Percentiles rank a stretch among this genome's conserved stretches.
Conservation (phyloP, 1,140 invertebrate genomes). For the Halictus rubicundus region DNA sequence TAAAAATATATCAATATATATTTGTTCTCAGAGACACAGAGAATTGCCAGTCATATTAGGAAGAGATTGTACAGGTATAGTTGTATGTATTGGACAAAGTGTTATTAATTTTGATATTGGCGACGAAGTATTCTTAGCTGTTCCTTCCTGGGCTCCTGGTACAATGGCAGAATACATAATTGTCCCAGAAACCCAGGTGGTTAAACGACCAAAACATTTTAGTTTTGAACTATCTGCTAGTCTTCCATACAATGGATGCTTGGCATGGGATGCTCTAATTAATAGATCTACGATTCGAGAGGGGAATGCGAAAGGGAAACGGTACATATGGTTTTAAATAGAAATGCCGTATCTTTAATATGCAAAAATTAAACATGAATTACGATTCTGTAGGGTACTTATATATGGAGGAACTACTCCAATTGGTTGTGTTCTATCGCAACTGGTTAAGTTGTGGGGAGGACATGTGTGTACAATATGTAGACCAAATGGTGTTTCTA, state of each 20-base stretch:
- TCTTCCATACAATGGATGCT: slow-evolving; percentile 86
- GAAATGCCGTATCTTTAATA: background rate
- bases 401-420: slow-evolving; percentile 86
- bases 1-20: background rate
- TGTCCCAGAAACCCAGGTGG: slow-evolving; percentile 81
- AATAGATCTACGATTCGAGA: slow-evolving; percentile 81
- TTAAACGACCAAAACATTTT: slow-evolving; percentile 85
- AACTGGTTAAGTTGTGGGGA: slow-evolving; percentile 86
- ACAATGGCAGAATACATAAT: slow-evolving; percentile 84
- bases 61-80: slow-evolving; percentile 85
- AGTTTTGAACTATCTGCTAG: slow-evolving; percentile 86
- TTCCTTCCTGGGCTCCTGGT: slow-evolving; percentile 83
- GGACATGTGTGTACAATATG: slow-evolving; percentile 83
- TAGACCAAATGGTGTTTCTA: slow-evolving; percentile 78
- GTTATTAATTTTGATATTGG: slow-evolving; percentile 84
- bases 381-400: slow-evolving; percentile 82
- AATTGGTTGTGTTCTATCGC: slow-evolving; percentile 86
- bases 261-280: slow-evolving; percentile 85
- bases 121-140: slow-evolving; percentile 84
- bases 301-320: slow-evolving; percentile 82
- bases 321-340: slow-evolving; percentile 73
- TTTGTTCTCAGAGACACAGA: slow-evolving; percentile 62
- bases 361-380: slow-evolving; percentile 5
- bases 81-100: slow-evolving; percentile 84
- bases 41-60: slow-evolving; percentile 85